phyloP scores from a whole-genome alignment of 2,797 vertebrate genomes.

The Acridotheres tristis region DNA sequence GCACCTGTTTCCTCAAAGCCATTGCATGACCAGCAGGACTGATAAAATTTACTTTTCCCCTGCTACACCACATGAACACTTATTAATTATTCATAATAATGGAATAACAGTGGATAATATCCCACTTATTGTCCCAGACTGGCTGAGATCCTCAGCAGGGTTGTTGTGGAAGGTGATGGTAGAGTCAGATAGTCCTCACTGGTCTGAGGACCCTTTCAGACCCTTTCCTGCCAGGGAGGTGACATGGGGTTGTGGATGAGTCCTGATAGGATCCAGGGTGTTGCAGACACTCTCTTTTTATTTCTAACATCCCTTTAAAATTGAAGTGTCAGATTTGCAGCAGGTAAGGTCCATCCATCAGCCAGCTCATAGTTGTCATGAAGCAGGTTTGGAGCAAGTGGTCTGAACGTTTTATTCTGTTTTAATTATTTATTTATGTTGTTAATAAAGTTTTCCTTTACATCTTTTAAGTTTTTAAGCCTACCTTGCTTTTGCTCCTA shows the following conservation, averaged over 20 bases:
- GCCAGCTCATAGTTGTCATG: fast-evolving
- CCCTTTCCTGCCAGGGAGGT: background rate
- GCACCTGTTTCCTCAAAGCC: background rate
- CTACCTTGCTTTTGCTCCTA: too few relatives aligned
- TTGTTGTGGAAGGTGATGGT: background rate
- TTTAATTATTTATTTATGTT: too few relatives aligned
- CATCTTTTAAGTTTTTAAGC: too few relatives aligned
- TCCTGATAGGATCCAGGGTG: background rate
- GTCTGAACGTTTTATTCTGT: too few relatives aligned
- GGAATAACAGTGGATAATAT: background rate
- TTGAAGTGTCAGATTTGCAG: background rate
- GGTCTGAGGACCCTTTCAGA: background rate
- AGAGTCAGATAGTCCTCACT: background rate
- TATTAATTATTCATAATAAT: background rate
- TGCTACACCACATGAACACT: background rate
- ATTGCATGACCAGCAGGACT: background rate
- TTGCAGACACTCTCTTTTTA: background rate
- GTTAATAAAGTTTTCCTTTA: too few relatives aligned
- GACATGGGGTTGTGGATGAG: background rate
- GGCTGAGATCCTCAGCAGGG: background rate
- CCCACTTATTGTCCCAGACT: fast-evolving
- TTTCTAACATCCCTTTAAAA: background rate
- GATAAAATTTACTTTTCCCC: background rate
- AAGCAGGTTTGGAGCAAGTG: background rate
- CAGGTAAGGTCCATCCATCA: background rate